These are phyloP conservation scores for Hippocampus mohnikei DNA, from an alignment of 2,113 vertebrate genomes.

Conservation along the genomic window DNA sequence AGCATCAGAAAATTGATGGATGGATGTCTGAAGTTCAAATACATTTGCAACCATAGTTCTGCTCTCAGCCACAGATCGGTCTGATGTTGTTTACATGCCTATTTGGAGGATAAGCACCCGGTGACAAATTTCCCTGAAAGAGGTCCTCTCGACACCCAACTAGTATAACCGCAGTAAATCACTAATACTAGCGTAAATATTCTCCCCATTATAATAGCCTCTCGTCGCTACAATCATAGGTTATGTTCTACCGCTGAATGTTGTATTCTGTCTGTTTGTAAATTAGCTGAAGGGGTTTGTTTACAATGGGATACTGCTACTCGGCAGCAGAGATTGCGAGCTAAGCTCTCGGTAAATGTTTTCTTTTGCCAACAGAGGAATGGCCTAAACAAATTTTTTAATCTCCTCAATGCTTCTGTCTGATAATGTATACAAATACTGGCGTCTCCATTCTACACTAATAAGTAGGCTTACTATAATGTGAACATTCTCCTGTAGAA, in stretches of 20 bases:
- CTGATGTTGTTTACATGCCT: constrained; percentile 14
- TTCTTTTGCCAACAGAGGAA: constrained; percentile 3
- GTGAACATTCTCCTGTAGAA: neutral
- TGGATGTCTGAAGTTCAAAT: constrained; percentile 5
- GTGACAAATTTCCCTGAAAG: neutral
- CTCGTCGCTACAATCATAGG: neutral
- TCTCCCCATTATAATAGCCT: constrained; percentile 10
- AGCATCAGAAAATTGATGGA: too few species aligned
- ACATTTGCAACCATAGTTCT: neutral
- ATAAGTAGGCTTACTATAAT: neutral
- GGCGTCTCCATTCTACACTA: neutral
- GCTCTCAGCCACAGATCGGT: neutral
- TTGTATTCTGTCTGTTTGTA: constrained; percentile 3
- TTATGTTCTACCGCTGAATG: neutral
- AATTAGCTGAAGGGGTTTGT: neutral
- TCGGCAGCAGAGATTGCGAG: neutral
- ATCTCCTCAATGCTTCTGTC: constrained; percentile 11
- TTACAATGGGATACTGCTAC: neutral
- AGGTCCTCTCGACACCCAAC: constrained; percentile 18
- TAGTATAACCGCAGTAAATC: constrained; percentile 26
- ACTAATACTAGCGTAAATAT: constrained; percentile 24
- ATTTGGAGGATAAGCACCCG: constrained; percentile 10
- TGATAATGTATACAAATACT: neutral
- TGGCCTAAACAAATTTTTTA: neutral
- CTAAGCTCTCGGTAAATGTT: neutral